A percentile compares a stretch with the other conserved stretches of the same genome.
Evolutionary conservation across 2,113 vertebrate genomes (phyloP).

Genomic region (Microcebus murinus): DNA sequence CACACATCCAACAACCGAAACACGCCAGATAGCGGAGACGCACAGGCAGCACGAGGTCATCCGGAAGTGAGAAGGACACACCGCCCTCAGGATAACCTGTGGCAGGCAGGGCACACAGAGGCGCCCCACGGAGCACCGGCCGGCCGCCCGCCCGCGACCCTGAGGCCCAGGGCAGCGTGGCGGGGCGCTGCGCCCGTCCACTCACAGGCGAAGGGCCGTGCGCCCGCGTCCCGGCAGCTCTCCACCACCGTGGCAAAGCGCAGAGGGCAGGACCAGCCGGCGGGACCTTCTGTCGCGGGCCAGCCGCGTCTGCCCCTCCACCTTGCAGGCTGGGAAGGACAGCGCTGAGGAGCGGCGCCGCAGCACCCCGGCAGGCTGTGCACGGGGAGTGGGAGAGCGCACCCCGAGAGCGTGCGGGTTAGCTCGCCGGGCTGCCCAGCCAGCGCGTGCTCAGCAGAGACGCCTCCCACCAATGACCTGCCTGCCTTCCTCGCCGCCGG

Average conservation of each 20-base stretch:
- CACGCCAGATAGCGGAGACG: neutral
- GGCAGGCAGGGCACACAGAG: neutral
- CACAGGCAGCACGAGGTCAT: slow-evolving; percentile 52
- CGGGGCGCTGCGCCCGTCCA: neutral
- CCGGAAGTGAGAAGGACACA: neutral
- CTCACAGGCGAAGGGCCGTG: slow-evolving; percentile 33
- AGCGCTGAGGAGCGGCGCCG: neutral
- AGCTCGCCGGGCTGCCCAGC: slow-evolving; percentile 54
- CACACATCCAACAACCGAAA: neutral
- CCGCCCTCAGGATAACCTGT: neutral
- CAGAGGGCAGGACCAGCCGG: slow-evolving; percentile 60
- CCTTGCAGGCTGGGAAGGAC: slow-evolving; percentile 60
- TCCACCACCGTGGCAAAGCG: no score
- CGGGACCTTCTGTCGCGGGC: slow-evolving; percentile 68
- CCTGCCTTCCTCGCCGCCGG: slow-evolving; percentile 35
- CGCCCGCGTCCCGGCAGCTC: no score
- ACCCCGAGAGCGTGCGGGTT: neutral
- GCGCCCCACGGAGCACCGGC: accelerated
- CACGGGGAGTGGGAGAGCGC: neutral
- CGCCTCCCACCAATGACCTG: slow-evolving; percentile 62
- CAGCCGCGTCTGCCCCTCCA: neutral
- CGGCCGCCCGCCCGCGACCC: neutral
- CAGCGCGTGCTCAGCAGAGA: slow-evolving; percentile 31
- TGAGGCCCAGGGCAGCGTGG: slow-evolving; percentile 35
- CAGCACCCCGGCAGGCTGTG: neutral